Percentiles rank a stretch among this genome's conserved stretches.
Conservation (phyloP, 92 coral and sea anemone genomes). For the Paramuricea clavata region DNA sequence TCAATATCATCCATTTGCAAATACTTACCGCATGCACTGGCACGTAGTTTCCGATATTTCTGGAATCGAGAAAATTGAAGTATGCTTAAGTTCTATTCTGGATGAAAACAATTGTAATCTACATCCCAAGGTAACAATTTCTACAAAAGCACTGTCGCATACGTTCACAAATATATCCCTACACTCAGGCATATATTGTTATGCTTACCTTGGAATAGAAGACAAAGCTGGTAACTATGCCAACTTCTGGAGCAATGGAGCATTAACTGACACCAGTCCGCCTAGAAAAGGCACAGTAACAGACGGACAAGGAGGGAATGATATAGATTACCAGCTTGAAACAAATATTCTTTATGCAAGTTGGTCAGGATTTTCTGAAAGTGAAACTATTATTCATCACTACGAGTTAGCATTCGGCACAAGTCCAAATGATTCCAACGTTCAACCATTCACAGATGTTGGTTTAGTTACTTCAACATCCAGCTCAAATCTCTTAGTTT, state of each 20-base stretch:
- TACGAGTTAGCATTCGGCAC: slow-evolving; percentile 92
- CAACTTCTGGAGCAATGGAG: slow-evolving; percentile 78
- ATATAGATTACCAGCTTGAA: slow-evolving; percentile 74
- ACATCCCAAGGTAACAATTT: slow-evolving; percentile 61
- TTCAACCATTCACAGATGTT: slow-evolving; percentile 84
- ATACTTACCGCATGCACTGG: slow-evolving; percentile 93
- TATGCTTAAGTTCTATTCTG: slow-evolving; percentile 77
- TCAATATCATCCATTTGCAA: slow-evolving; percentile 74
- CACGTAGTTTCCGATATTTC: slow-evolving; percentile 79
- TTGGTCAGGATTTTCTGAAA: slow-evolving; percentile 86
- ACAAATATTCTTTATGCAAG: slow-evolving; percentile 83
- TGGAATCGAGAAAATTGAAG: slow-evolving; percentile 68
- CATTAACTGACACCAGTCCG: slow-evolving; percentile 80
- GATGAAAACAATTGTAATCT: slow-evolving; percentile 69
- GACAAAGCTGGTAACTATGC: slow-evolving; percentile 89
- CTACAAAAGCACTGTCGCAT: slow-evolving; percentile 62
- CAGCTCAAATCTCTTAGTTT: slow-evolving; percentile 79
- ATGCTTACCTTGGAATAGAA: slow-evolving; percentile 74
- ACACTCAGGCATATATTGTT: slow-evolving; percentile 77
- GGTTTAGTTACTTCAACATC: slow-evolving; percentile 80
- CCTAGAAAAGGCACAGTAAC: slow-evolving; percentile 78
- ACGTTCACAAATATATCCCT: slow-evolving; percentile 77
- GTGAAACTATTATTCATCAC: slow-evolving; percentile 76
- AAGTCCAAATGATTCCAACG: slow-evolving; percentile 67
- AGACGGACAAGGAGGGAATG: slow-evolving; percentile 75